These are phyloP conservation scores for Idris sp. DNA, from an alignment of 1,140 invertebrate species.

Conservation along the genomic window DNA sequence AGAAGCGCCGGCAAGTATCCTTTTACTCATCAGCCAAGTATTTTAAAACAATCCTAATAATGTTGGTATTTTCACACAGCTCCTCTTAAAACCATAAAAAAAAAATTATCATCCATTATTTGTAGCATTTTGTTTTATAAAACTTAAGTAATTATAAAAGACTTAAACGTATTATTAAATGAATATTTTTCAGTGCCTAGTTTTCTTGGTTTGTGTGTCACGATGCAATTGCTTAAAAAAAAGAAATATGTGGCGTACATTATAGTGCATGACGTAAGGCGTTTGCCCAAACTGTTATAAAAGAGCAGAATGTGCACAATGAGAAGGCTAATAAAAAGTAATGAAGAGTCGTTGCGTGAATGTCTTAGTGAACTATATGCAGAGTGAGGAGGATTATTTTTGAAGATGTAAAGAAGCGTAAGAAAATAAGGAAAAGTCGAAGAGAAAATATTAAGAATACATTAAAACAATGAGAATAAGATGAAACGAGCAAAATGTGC, in stretches of 20 bases:
- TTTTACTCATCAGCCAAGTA: too few species aligned
- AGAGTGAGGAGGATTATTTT: slow-evolving; percentile 20
- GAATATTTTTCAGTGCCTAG: background rate
- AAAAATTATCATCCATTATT: too few species aligned
- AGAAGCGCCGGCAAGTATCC: too few species aligned
- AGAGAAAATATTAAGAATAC: slow-evolving; percentile 45
- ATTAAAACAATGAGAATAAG: slow-evolving; percentile 35
- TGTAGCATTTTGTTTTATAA: too few species aligned
- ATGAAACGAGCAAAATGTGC: slow-evolving; percentile 22
- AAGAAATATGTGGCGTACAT: slow-evolving; percentile 28
- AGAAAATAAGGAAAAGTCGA: slow-evolving; percentile 30
- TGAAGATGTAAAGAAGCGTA: slow-evolving; percentile 27
- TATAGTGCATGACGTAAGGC: slow-evolving; percentile 24
- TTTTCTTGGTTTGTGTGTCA: slow-evolving; percentile 7
- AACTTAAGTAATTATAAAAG: too few species aligned
- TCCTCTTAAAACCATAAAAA: too few species aligned
- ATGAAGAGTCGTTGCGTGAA: slow-evolving; percentile 44
- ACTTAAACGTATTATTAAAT: slow-evolving; percentile 1
- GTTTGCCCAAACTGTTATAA: slow-evolving; percentile 46
- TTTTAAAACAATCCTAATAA: too few species aligned
- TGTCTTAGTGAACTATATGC: slow-evolving; percentile 37
- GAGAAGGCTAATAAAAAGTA: slow-evolving; percentile 43
- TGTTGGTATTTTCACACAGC: too few species aligned
- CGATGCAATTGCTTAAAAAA: slow-evolving; percentile 19
- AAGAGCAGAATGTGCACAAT: slow-evolving; percentile 43